Evolutionary conservation across 2,888 invertebrate genomes (phyloP).

Genomic region (Tetragonula carbonaria): DNA sequence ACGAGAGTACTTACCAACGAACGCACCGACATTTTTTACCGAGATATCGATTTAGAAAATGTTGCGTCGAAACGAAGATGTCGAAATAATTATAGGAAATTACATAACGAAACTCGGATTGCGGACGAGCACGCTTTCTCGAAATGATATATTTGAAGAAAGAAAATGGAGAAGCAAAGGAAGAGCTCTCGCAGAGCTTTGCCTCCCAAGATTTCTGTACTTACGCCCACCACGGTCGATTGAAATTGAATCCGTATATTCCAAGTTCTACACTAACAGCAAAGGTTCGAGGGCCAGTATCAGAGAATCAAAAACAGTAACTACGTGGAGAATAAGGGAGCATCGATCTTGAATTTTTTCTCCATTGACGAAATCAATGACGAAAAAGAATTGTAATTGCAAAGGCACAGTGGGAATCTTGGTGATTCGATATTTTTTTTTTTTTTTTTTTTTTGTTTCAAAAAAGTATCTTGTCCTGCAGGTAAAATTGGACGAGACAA

Average conservation of each 20-base stretch:
- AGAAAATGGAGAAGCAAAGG: no score
- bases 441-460: no score
- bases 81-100: not conserved
- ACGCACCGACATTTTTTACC: not conserved
- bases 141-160: not conserved
- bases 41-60: not conserved
- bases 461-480: conserved; percentile 6
- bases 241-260: no score
- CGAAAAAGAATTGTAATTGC: not conserved
- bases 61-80: not conserved
- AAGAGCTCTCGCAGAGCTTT: no score
- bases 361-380: not conserved
- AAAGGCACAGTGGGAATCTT: not conserved
- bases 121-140: not conserved
- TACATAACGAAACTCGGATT: not conserved
- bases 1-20: not conserved
- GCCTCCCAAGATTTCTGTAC: no score
- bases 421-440: conserved; percentile 4
- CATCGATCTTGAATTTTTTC: not conserved
- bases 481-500: conserved; percentile 31
- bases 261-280: no score
- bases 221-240: no score
- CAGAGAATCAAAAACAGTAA: not conserved
- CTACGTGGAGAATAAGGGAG: no score
- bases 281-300: no score